phyloP scores from a whole-genome alignment of 2,888 invertebrate species.

The Melolontha melolontha region DNA sequence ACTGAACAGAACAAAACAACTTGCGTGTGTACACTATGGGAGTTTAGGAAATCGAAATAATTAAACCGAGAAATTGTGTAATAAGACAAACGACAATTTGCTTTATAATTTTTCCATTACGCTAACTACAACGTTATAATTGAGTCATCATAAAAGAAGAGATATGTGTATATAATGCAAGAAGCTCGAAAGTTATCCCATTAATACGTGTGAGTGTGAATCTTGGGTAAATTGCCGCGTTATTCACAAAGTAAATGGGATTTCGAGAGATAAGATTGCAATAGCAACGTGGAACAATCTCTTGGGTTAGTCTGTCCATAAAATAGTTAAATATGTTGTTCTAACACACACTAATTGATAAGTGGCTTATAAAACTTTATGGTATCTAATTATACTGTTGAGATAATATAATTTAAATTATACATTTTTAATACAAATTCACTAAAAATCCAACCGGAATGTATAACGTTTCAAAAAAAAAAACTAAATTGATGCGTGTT shows the following conservation, averaged over 20 bases:
- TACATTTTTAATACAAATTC: not conserved
- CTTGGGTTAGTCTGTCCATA: not conserved
- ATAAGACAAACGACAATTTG: not conserved
- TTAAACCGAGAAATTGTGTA: not conserved
- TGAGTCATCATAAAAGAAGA: constrained; percentile 10
- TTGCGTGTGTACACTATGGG: constrained; percentile 5
- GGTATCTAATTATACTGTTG: not conserved
- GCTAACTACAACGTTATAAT: constrained; percentile 2
- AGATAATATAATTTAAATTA: not conserved
- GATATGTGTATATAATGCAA: not conserved
- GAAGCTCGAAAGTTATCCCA: not conserved
- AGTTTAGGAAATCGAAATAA: constrained; percentile 1
- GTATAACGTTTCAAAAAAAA: too few relatives aligned
- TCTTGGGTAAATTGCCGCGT: constrained; percentile 5
- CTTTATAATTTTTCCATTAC: constrained; percentile 10
- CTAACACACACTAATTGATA: constrained; percentile 6
- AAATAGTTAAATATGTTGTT: constrained; percentile 17
- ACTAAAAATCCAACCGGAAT: not conserved
- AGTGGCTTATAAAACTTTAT: constrained; percentile 16
- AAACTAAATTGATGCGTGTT: too few relatives aligned
- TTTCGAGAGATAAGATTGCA: constrained; percentile 11
- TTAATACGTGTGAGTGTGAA: constrained; percentile 16
- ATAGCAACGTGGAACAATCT: not conserved
- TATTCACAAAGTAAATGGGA: constrained; percentile 21
- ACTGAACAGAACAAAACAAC: not conserved